phyloP scores from a whole-genome alignment of 1,140 invertebrate species.

The Euglossa dilemma region DNA sequence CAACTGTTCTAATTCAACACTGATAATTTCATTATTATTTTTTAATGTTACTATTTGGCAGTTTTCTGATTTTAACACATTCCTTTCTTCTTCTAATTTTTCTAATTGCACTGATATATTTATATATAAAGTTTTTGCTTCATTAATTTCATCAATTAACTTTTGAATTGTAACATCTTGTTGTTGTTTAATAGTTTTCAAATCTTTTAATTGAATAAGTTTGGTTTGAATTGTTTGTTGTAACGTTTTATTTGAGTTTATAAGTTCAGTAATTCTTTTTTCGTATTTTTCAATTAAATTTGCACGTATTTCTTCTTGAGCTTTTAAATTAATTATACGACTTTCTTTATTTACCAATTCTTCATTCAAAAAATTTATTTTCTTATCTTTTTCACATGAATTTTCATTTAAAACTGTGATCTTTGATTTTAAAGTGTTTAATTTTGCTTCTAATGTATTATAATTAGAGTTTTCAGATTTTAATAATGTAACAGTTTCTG shows the following conservation, averaged over 20 bases:
- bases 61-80: constrained; percentile 62
- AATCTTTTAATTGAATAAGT: constrained; percentile 58
- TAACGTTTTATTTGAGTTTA: constrained; percentile 54
- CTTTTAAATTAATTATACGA: constrained; percentile 32
- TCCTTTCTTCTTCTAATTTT: constrained; percentile 45
- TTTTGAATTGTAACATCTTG: constrained; percentile 70
- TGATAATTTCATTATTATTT: constrained; percentile 58
- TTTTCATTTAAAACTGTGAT: constrained; percentile 45
- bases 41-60: constrained; percentile 69
- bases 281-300: constrained; percentile 54
- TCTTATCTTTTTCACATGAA: constrained; percentile 32
- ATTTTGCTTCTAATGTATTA: constrained; percentile 44
- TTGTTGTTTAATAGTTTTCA: constrained; percentile 64
- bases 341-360: constrained; percentile 42
- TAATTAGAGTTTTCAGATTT: constrained; percentile 53
- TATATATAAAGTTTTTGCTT: constrained; percentile 56
- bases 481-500: constrained; percentile 36
- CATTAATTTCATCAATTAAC: constrained; percentile 55
- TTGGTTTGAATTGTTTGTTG: constrained; percentile 56
- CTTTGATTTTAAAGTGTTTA: constrained; percentile 33
- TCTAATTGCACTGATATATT: constrained; percentile 49
- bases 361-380: constrained; percentile 50
- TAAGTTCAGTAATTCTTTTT: constrained; percentile 61
- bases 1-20: constrained; percentile 62
- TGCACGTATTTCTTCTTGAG: constrained; percentile 49